Evolutionary conservation across 2,888 invertebrate genomes (phyloP).

Genomic region (Machimus rusticus): DNA sequence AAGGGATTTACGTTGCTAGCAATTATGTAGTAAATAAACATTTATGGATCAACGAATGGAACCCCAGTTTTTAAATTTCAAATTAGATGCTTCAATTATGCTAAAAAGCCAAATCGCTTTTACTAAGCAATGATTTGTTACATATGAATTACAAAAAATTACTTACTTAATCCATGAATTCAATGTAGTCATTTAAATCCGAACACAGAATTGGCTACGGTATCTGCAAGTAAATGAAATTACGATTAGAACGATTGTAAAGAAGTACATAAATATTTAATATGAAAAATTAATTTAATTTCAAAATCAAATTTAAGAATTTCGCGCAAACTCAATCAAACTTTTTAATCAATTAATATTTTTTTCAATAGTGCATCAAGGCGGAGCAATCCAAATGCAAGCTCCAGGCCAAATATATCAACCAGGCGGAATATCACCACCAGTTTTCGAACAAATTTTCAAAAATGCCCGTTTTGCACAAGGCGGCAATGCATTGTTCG

Average conservation of each 20-base stretch:
- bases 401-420: slow-evolving; percentile 65
- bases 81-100: too few relatives aligned
- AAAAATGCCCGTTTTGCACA: slow-evolving; percentile 94
- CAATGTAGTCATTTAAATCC: background rate
- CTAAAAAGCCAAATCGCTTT: too few relatives aligned
- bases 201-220: too few relatives aligned
- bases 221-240: background rate
- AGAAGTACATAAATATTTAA: background rate
- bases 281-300: background rate
- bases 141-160: background rate
- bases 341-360: background rate
- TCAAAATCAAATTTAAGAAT: background rate
- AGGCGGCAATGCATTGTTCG: slow-evolving; percentile 92
- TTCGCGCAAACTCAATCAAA: background rate
- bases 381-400: slow-evolving; percentile 57
- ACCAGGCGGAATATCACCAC: slow-evolving; percentile 85
- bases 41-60: too few relatives aligned
- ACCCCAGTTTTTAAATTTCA: too few relatives aligned
- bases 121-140: background rate
- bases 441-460: slow-evolving; percentile 95
- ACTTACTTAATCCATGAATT: background rate
- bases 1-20: too few relatives aligned
- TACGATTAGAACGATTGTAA: background rate
- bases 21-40: too few relatives aligned
- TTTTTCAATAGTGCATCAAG: slow-evolving; percentile 54